Percentiles rank a stretch among this genome's conserved stretches.
phyloP scores from a whole-genome alignment of 2,888 invertebrate genomes.

The Chaetogeoica ovagalla region DNA sequence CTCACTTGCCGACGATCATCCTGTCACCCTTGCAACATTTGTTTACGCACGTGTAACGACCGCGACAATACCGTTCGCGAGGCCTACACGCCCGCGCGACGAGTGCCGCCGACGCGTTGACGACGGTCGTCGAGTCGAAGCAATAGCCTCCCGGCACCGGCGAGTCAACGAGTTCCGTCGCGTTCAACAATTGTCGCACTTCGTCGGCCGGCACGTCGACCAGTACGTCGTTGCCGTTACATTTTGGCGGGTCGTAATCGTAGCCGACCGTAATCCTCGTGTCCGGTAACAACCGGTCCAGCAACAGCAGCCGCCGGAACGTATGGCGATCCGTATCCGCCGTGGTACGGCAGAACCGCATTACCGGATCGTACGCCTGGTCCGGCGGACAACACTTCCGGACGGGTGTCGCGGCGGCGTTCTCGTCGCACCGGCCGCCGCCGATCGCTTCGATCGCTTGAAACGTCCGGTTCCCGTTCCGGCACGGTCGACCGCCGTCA shows the following conservation, averaged over 20 bases:
- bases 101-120: constrained; percentile 46
- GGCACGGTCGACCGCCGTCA: neutral
- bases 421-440: neutral
- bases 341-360: constrained; percentile 54
- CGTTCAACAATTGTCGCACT: constrained; percentile 32
- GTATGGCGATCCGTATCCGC: neutral
- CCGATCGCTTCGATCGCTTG: constrained; percentile 8
- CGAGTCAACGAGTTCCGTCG: constrained; percentile 30
- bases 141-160: neutral
- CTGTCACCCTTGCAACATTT: constrained; percentile 21
- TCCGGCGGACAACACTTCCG: constrained; percentile 56
- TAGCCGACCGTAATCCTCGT: constrained; percentile 42
- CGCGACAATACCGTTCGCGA: constrained; percentile 6
- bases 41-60: constrained; percentile 39
- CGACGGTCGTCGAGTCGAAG: constrained; percentile 16
- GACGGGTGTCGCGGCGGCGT: constrained; percentile 47
- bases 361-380: constrained; percentile 54
- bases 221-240: constrained; percentile 54
- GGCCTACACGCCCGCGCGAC: constrained; percentile 56
- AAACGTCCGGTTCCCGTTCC: constrained; percentile 8
- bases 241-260: constrained; percentile 53
- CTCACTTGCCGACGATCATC: constrained; percentile 16
- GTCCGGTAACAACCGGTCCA: constrained; percentile 46
- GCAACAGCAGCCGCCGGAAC: constrained; percentile 45
- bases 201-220: constrained; percentile 54